These are phyloP conservation scores for Congeria kusceri DNA, from an alignment of 2,888 invertebrate genomes.

Conservation along the genomic window DNA sequence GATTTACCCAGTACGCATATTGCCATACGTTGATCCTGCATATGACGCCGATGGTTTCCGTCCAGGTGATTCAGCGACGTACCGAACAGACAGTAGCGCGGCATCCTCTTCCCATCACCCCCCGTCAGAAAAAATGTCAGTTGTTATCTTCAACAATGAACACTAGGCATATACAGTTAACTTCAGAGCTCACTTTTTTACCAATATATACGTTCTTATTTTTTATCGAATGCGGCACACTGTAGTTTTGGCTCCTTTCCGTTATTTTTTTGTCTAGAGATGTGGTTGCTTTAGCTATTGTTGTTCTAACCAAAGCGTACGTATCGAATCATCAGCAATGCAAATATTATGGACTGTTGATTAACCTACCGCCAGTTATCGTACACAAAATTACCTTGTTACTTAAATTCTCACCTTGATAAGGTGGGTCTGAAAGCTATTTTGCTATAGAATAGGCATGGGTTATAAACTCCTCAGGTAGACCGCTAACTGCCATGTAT, in stretches of 20 bases:
- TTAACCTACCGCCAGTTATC: no score
- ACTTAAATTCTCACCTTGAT: slow-evolving; percentile 87
- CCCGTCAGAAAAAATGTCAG: slow-evolving; percentile 84
- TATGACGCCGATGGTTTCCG: slow-evolving; percentile 82
- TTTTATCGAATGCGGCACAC: no score
- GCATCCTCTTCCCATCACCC: slow-evolving; percentile 83
- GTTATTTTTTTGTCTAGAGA: no score
- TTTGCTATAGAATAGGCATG: slow-evolving; percentile 94
- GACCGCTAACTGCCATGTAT: slow-evolving; percentile 98
- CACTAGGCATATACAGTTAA: background rate
- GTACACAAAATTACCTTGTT: no score
- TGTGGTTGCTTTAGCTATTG: no score
- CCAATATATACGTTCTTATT: no score
- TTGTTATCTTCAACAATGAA: slow-evolving; percentile 76
- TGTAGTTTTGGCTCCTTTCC: no score
- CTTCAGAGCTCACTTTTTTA: background rate
- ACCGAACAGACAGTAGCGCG: slow-evolving; percentile 83
- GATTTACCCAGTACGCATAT: slow-evolving; percentile 79
- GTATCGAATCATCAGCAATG: no score
- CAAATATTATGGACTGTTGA: no score
- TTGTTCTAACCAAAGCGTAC: no score
- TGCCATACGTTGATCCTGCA: slow-evolving; percentile 83
- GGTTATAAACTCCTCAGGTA: slow-evolving; percentile 95
- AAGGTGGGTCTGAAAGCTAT: slow-evolving; percentile 94
- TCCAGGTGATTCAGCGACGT: slow-evolving; percentile 83